Base-by-base conservation (phyloP, 2,797 vertebrate species). In the Trematomus bernacchii region DNA sequence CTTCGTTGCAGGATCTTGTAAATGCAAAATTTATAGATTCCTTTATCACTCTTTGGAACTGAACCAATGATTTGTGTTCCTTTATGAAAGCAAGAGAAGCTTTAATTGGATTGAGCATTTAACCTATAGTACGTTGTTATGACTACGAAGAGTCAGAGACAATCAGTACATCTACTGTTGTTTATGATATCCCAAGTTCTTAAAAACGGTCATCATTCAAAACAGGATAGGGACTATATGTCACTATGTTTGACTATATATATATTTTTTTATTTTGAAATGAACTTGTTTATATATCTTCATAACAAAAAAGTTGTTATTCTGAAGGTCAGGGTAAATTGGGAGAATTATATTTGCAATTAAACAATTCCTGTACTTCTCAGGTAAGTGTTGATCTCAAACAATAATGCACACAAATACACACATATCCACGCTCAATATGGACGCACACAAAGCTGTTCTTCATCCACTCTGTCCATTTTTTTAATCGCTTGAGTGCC, bases 11-110 rank as follows among this genome's bases (percentile, higher is more conserved):
- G 98, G 98, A 99, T 94, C 98, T 99, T 99, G 98, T 99, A 99
- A 99, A 99, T 99, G 97, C 94, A 99, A 99, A 99, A 99, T 99
- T 99, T 98, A 99, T 96, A 97, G 96, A 97, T 98, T 98, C 98
- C 97, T 98, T 98, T 95, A 97, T 97, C 95, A 95, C 93, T 95
- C 97, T 98, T 98, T 99, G 98, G 95, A 96, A 97, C 96, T 95
- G 96, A 97, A 95, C 91, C 95, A 96, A 96, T 97, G 97, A 96
- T 98, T 97, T 97, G 97, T 97, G 97, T 96, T 96, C 92, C 92
- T 87, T 88, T 82, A 85, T 86, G 46, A 82, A 46, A 71, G 66
- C 79, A 86, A 88, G 64, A 74, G 43, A 77, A 66, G 71, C 66
- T 72, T 85, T 72, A 23, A 61, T 77, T 79, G 69, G 18, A 70